Evolutionary conservation across 2,113 vertebrate genomes (phyloP).

Genomic region (Symphodus melops): DNA sequence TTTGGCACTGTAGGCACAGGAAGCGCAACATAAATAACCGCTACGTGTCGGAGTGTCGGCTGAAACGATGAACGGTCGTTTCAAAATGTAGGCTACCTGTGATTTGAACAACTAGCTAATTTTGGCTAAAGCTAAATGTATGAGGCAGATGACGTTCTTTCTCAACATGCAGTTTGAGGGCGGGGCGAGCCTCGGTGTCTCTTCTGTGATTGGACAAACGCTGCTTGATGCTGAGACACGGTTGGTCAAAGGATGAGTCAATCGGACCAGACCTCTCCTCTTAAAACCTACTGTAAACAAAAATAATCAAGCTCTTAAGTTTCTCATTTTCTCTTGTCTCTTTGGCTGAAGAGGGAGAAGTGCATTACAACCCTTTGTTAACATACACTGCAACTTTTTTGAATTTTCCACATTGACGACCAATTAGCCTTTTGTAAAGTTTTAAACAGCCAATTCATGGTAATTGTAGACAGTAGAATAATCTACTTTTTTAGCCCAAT

Average conservation of each 20-base stretch:
- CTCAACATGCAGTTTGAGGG: slow-evolving; percentile 57
- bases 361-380: no score
- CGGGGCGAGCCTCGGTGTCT: background rate
- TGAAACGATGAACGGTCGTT: slow-evolving; percentile 14
- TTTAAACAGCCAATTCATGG: no score
- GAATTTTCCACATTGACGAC: no score
- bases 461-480: no score
- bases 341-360: no score
- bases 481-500: no score
- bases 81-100: slow-evolving; percentile 22
- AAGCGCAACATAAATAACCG: slow-evolving; percentile 11
- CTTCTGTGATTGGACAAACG: slow-evolving; percentile 58
- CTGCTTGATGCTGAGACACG: background rate
- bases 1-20: slow-evolving; percentile 46
- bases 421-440: no score
- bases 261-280: slow-evolving; percentile 40
- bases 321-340: background rate
- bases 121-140: slow-evolving; percentile 79
- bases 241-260: slow-evolving; percentile 59
- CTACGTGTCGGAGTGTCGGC: background rate
- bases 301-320: background rate
- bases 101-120: slow-evolving; percentile 60
- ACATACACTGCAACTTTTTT: no score
- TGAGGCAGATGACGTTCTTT: slow-evolving; percentile 82
- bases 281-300: slow-evolving; percentile 29